Percentiles rank a stretch among this genome's conserved stretches.
Evolutionary conservation across 2,797 vertebrate genomes (phyloP).

Genomic region (Pantherophis alleghaniensis): DNA sequence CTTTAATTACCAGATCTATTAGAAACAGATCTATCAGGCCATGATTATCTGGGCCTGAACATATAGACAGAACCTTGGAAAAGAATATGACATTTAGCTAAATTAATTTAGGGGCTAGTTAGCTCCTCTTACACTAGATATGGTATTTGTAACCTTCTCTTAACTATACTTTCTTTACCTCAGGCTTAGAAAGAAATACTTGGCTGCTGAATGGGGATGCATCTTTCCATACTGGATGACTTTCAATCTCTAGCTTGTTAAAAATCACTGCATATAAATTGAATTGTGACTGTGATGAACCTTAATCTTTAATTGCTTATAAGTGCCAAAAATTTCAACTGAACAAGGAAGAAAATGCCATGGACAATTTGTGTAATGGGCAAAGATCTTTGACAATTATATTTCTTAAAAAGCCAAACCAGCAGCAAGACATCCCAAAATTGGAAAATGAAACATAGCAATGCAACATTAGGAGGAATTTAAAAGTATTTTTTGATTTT

Average conservation of each 20-base stretch:
- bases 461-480: neutral
- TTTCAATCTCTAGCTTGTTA: neutral
- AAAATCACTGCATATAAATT: neutral
- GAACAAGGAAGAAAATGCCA: neutral
- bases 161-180: neutral
- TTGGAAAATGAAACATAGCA: neutral
- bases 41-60: no score
- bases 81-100: neutral
- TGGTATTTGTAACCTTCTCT: neutral
- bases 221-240: neutral
- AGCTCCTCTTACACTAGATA: neutral
- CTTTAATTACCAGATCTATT: neutral
- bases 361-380: neutral
- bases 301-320: neutral
- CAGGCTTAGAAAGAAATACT: neutral
- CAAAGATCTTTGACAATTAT: neutral
- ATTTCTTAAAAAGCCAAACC: neutral
- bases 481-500: neutral
- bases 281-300: neutral
- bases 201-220: neutral
- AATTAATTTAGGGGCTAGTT: neutral
- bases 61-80: no score
- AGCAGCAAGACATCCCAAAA: neutral
- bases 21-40: neutral
- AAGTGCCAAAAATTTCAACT: neutral